Evolutionary conservation across 2,797 vertebrate genomes (phyloP).

Genomic region (Takifugu ocellatus): DNA sequence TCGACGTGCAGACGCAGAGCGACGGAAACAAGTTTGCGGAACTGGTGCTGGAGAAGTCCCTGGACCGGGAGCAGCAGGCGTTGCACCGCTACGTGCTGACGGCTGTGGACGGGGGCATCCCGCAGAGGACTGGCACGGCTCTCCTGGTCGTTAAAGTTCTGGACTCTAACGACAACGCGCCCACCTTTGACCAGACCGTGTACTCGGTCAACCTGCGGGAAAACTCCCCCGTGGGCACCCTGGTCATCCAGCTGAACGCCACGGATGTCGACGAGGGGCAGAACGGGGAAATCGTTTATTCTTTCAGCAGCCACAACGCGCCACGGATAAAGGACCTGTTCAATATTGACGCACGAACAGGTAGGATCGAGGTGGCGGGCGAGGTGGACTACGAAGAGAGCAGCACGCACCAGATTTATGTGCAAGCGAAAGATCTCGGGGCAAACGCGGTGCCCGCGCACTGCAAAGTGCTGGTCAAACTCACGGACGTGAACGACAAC

Average conservation of each 20-base stretch:
- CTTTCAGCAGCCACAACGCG: slow-evolving; percentile 92
- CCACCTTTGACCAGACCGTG: slow-evolving; percentile 92
- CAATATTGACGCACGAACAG: slow-evolving; percentile 86
- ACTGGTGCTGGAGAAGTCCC: slow-evolving; percentile 91
- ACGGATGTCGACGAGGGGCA: slow-evolving; percentile 94
- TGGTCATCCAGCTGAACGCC: slow-evolving; percentile 94
- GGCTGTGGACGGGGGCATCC: slow-evolving; percentile 92
- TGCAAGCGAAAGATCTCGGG: slow-evolving; percentile 95
- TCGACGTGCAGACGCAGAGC: slow-evolving; percentile 96
- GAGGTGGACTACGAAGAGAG: slow-evolving; percentile 97
- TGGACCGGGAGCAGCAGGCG: slow-evolving; percentile 96
- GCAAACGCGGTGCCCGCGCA: slow-evolving; percentile 96
- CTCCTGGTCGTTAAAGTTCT: slow-evolving; percentile 92
- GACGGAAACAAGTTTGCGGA: slow-evolving; percentile 96
- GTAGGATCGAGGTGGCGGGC: slow-evolving; percentile 89
- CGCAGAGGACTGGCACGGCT: slow-evolving; percentile 92
- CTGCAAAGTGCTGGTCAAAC: slow-evolving; percentile 94
- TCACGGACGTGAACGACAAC: slow-evolving; percentile 94
- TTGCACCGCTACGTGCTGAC: slow-evolving; percentile 96
- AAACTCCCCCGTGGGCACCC: slow-evolving; percentile 90
- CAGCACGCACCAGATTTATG: slow-evolving; percentile 90
- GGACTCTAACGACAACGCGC: slow-evolving; percentile 97
- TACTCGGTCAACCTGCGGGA: slow-evolving; percentile 91
- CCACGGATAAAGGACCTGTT: slow-evolving; percentile 90
- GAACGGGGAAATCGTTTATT: slow-evolving; percentile 95